Conservation (phyloP, 2,888 invertebrate genomes). For the Nephrotoma appendiculata region DNA sequence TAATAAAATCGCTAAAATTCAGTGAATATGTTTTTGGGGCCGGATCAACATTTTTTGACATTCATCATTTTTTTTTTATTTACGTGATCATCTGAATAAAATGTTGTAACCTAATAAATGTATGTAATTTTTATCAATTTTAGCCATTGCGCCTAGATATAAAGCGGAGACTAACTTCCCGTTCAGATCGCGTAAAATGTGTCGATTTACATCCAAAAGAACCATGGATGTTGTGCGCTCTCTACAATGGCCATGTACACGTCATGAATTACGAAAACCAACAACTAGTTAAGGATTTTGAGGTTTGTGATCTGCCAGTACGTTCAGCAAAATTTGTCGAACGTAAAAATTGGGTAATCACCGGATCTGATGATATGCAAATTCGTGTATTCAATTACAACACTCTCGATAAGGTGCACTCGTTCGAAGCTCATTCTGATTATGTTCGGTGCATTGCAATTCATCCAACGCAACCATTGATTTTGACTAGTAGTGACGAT, state of each 20-base stretch:
- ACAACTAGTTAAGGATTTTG: conserved; percentile 73
- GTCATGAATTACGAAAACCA: conserved; percentile 99
- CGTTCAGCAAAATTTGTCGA: conserved; percentile 92
- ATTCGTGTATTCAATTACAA: conserved; percentile 97
- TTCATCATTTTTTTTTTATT: not conserved
- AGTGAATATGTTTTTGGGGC: not conserved
- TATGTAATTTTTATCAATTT: conserved; percentile 16
- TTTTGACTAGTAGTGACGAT: conserved; percentile 95
- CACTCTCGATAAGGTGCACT: conserved; percentile 87
- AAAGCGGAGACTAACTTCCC: conserved; percentile 91
- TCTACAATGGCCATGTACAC: conserved; percentile 98
- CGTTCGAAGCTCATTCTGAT: conserved; percentile 97
- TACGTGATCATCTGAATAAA: not conserved
- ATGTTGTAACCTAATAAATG: not conserved
- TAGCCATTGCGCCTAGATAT: conserved; percentile 95
- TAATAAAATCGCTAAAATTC: not conserved
- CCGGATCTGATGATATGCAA: conserved; percentile 94
- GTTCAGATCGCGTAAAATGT: conserved; percentile 96
- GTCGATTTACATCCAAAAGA: conserved; percentile 96
- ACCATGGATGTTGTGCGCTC: conserved; percentile 95
- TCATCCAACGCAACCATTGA: conserved; percentile 93
- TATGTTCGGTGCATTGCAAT: conserved; percentile 93
- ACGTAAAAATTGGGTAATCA: conserved; percentile 96
- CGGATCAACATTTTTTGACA: not conserved
- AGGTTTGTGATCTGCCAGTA: conserved; percentile 93